Evolutionary conservation across 2,797 vertebrate genomes (phyloP).

Genomic region (Heteromormyrus szaboi): DNA sequence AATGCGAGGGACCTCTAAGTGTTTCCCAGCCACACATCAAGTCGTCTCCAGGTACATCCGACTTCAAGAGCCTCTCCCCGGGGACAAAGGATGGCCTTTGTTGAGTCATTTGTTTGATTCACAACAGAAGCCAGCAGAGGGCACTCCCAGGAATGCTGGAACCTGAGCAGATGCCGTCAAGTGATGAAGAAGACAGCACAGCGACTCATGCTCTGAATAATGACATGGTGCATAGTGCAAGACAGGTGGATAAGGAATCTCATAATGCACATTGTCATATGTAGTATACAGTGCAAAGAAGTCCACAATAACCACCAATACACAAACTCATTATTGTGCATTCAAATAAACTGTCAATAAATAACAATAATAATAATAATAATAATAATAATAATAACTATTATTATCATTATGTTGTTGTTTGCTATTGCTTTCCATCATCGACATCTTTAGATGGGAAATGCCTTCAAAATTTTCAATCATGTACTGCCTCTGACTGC

Average conservation of each 20-base stretch:
- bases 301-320: not conserved
- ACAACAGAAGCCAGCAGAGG: constrained; percentile 25
- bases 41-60: not conserved
- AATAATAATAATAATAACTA: not conserved
- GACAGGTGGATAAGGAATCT: constrained; percentile 19
- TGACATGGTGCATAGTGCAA: constrained; percentile 24
- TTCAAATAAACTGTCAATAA: not conserved
- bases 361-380: not conserved
- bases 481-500: not conserved
- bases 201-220: constrained; percentile 35
- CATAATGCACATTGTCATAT: not conserved
- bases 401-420: not conserved
- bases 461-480: not conserved
- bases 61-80: not conserved
- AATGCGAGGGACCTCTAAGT: not conserved
- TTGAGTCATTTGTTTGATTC: constrained; percentile 32
- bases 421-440: not conserved
- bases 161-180: constrained; percentile 28
- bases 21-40: constrained; percentile 16
- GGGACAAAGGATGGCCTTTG: constrained; percentile 19
- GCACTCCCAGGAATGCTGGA: constrained; percentile 26
- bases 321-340: not conserved
- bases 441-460: not conserved
- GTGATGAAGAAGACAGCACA: constrained; percentile 28
- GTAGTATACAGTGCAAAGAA: not conserved